Conservation (phyloP, 2,888 invertebrate genomes). For the Ornithoptera alexandrae region DNA sequence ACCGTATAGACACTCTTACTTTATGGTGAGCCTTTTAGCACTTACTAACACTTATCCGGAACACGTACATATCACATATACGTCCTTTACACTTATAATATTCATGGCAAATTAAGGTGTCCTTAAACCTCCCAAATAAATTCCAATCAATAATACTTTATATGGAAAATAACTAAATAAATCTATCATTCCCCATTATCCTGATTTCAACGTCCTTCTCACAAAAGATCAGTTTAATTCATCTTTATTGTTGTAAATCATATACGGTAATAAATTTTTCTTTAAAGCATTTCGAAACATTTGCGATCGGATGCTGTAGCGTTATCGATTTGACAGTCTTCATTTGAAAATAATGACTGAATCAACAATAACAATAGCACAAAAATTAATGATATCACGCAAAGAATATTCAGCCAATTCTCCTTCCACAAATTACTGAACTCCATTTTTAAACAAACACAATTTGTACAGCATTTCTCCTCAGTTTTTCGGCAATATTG, state of each 20-base stretch:
- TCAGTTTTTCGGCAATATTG: constrained; percentile 61
- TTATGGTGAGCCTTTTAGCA: too few relatives aligned
- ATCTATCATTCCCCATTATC: not conserved
- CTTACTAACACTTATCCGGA: too few relatives aligned
- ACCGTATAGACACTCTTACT: too few relatives aligned
- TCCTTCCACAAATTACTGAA: constrained; percentile 62
- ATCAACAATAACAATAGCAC: constrained; percentile 59
- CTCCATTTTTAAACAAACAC: constrained; percentile 62
- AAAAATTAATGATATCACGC: constrained; percentile 57
- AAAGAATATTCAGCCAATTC: constrained; percentile 68
- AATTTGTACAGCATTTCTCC: constrained; percentile 61
- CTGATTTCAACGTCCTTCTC: constrained; percentile 4
- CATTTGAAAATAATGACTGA: constrained; percentile 56
- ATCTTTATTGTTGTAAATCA: not conserved
- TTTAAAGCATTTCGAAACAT: constrained; percentile 54
- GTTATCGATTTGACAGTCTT: constrained; percentile 46
- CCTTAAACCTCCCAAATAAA: not conserved
- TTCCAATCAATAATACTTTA: not conserved
- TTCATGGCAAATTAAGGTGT: constrained; percentile 19
- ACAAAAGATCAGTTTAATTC: not conserved
- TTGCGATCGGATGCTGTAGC: constrained; percentile 41
- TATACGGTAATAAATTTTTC: not conserved
- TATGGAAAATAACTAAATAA: not conserved
- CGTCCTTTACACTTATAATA: constrained; percentile 4
- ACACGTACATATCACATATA: too few relatives aligned